phyloP scores from a whole-genome alignment of 2,113 vertebrate species.

The Butastur rufipennis region DNA sequence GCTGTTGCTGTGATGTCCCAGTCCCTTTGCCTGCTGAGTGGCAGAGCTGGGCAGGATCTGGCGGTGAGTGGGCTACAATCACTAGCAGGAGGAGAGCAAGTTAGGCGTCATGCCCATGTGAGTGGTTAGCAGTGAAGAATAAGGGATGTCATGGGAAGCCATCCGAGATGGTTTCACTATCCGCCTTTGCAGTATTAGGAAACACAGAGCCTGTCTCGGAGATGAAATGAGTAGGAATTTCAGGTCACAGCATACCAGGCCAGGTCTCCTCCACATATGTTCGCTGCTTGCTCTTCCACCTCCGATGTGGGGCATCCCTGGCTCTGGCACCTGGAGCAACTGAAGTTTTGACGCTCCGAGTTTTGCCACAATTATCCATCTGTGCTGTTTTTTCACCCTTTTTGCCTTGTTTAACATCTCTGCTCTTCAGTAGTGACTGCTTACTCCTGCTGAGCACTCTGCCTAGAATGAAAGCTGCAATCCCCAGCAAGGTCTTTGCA shows the following conservation, averaged over 20 bases:
- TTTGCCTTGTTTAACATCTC: background rate
- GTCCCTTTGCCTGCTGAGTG: background rate
- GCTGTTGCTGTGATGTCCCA: background rate
- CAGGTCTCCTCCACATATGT: background rate
- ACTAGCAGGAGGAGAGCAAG: background rate
- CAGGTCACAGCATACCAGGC: background rate
- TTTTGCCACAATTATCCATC: background rate
- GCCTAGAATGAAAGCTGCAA: background rate
- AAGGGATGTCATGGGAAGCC: background rate
- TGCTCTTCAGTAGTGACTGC: background rate
- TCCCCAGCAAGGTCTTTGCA: background rate
- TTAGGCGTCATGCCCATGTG: fast-evolving
- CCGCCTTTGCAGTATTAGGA: background rate
- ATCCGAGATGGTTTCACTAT: background rate
- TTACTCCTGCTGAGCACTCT: background rate
- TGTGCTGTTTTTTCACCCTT: background rate
- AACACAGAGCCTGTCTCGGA: background rate
- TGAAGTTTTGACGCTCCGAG: background rate
- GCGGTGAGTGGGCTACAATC: background rate
- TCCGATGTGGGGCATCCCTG: background rate
- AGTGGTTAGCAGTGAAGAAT: background rate
- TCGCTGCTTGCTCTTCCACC: background rate
- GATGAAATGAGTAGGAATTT: background rate
- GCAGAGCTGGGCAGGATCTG: background rate
- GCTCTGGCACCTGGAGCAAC: background rate